Evolutionary conservation across 2,113 vertebrate species (phyloP).

Genomic region (Falcunculus frontatus): DNA sequence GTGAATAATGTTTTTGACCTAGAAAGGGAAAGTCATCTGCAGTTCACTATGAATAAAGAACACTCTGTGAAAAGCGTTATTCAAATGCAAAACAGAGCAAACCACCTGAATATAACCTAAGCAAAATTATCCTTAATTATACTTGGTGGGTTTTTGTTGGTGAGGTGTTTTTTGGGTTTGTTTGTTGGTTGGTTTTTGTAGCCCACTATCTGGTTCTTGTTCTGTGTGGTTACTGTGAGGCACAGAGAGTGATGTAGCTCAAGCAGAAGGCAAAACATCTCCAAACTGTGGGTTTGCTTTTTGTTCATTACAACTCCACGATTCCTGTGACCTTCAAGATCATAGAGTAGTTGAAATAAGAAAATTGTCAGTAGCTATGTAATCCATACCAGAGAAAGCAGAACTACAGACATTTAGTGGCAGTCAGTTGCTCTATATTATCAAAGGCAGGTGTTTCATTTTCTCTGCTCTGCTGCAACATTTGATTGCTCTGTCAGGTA

Average conservation of each 20-base stretch:
- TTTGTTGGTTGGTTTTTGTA: not conserved
- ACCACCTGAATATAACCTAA: not conserved
- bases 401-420: not conserved
- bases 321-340: not conserved
- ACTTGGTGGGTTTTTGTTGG: accelerated
- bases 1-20: slow-evolving; percentile 35
- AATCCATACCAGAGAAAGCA: not conserved
- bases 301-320: not conserved
- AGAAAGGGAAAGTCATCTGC: slow-evolving; percentile 8
- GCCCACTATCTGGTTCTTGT: not conserved
- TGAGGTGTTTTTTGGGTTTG: not conserved
- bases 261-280: not conserved
- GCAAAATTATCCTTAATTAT: not conserved
- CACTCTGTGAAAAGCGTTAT: not conserved
- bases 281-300: not conserved
- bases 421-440: not conserved
- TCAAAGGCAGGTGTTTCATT: slow-evolving; percentile 14
- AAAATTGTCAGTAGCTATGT: not conserved
- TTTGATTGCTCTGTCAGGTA: not conserved
- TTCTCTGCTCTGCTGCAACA: not conserved
- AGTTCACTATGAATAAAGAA: slow-evolving; percentile 1
- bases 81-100: not conserved
- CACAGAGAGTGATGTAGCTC: not conserved
- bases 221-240: not conserved
- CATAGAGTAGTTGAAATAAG: not conserved